These are phyloP conservation scores for Ichneumoninae sp. DNA, from an alignment of 2,888 invertebrate species.

Conservation along the genomic window DNA sequence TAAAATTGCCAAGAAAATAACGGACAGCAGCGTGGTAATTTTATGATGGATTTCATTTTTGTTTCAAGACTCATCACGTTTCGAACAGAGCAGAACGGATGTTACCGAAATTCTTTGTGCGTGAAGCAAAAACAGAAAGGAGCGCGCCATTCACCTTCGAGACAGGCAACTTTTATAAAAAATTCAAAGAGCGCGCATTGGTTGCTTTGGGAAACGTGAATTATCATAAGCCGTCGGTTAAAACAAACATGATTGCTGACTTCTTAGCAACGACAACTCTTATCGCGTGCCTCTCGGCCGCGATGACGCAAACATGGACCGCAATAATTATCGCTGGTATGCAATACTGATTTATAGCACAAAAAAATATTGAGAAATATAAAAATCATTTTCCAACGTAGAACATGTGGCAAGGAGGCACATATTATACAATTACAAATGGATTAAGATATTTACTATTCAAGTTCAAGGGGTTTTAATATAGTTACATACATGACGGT, in stretches of 20 bases:
- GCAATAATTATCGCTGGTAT: slow-evolving; percentile 80
- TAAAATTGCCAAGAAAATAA: background rate
- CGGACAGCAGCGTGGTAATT: background rate
- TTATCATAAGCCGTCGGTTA: slow-evolving; percentile 81
- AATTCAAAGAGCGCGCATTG: slow-evolving; percentile 87
- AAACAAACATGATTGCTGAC: slow-evolving; percentile 81
- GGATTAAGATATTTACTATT: too few species aligned
- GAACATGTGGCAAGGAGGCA: too few species aligned
- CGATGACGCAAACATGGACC: slow-evolving; percentile 71
- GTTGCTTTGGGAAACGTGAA: slow-evolving; percentile 86
- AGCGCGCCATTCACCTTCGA: slow-evolving; percentile 91
- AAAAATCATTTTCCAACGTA: background rate
- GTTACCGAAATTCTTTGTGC: slow-evolving; percentile 88
- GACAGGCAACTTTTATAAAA: slow-evolving; percentile 90
- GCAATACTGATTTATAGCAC: slow-evolving; percentile 19
- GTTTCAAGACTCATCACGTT: slow-evolving; percentile 87
- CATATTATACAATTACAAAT: too few species aligned
- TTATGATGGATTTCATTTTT: slow-evolving; percentile 1
- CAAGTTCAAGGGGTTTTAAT: background rate
- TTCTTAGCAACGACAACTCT: slow-evolving; percentile 67
- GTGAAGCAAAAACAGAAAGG: slow-evolving; percentile 87
- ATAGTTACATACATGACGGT: background rate
- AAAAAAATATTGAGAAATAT: background rate
- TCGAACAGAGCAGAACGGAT: slow-evolving; percentile 86
- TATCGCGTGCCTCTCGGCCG: slow-evolving; percentile 69